Conservation (phyloP, 2,888 invertebrate species). For the Podotricha telesiphe region DNA sequence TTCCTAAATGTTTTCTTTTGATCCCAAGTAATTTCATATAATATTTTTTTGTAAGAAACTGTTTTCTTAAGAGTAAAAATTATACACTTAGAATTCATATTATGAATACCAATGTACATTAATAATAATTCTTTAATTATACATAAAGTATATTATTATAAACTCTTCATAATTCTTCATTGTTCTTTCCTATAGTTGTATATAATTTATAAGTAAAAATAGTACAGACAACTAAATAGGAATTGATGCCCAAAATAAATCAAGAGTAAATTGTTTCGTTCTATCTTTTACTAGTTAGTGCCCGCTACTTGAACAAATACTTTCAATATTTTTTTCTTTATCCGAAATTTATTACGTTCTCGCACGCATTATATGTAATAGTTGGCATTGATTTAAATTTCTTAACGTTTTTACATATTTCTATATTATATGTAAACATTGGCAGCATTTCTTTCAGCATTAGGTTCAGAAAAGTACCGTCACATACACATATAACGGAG, state of each 20-base stretch:
- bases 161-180: not conserved
- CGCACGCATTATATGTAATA: no score
- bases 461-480: no score
- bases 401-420: no score
- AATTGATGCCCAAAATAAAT: not conserved
- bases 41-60: slow-evolving; percentile 11
- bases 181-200: not conserved
- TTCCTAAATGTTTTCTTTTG: slow-evolving; percentile 16
- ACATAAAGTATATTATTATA: not conserved
- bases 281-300: no score
- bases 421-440: no score
- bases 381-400: no score
- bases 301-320: no score
- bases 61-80: slow-evolving; percentile 11
- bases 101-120: slow-evolving; percentile 13
- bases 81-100: slow-evolving; percentile 1
- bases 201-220: not conserved
- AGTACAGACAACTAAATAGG: no score
- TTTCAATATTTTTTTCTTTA: no score
- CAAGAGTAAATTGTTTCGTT: not conserved
- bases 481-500: no score
- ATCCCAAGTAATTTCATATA: slow-evolving; percentile 14
- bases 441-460: no score
- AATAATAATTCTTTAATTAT: slow-evolving; percentile 4
- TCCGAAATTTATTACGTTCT: no score